Evolutionary conservation across 2,113 vertebrate genomes (phyloP).

Genomic region (Neolamprologus cancellatus): DNA sequence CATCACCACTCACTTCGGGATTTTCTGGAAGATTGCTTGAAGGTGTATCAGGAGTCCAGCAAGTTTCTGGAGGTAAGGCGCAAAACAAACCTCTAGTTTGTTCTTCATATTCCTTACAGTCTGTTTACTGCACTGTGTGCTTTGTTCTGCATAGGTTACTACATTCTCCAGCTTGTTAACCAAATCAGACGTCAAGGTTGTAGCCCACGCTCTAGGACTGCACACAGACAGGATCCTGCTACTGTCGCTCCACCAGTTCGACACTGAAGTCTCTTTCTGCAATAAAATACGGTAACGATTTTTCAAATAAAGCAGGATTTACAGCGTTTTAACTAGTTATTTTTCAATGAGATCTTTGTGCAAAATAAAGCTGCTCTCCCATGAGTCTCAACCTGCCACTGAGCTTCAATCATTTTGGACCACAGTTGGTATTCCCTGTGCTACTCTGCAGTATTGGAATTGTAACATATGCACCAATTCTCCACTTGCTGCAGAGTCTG

Average conservation of each 20-base stretch:
- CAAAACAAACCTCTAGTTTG: not conserved
- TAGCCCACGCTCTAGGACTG: constrained; percentile 45
- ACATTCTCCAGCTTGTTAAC: constrained; percentile 74
- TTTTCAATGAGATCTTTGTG: not conserved
- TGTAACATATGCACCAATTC: rapidly evolving
- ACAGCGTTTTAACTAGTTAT: rapidly evolving
- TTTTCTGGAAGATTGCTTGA: constrained; percentile 51
- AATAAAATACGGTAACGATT: constrained; percentile 61
- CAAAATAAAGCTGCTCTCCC: not conserved
- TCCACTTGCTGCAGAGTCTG: not conserved
- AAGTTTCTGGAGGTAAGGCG: constrained; percentile 65
- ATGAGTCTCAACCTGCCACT: not conserved
- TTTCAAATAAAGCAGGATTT: not conserved
- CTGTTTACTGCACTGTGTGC: not conserved
- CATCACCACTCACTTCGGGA: constrained; percentile 63
- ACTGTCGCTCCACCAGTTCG: constrained; percentile 74
- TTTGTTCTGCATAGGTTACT: constrained; percentile 51
- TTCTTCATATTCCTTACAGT: not conserved
- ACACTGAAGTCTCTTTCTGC: constrained; percentile 73
- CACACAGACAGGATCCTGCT: constrained; percentile 40
- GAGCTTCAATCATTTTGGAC: not conserved
- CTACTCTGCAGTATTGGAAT: not conserved
- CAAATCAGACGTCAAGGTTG: constrained; percentile 54
- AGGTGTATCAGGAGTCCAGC: not conserved
- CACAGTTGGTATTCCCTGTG: rapidly evolving